Percentiles rank a stretch among this genome's conserved stretches.
Evolutionary conservation across 2,888 invertebrate genomes (phyloP).

Genomic region (Sabatieria punctata): DNA sequence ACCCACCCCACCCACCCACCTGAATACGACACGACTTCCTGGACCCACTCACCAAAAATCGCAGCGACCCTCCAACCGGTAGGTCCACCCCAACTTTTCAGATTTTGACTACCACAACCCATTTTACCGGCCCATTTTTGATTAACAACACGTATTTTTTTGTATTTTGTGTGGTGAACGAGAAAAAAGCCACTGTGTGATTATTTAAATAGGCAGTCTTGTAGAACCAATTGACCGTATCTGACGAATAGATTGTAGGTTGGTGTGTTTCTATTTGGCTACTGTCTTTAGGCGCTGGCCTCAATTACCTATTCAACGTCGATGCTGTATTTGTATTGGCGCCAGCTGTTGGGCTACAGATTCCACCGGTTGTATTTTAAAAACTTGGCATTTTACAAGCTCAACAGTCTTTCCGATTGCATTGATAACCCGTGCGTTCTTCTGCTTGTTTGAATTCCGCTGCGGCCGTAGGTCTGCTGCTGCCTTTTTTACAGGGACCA

Average conservation of each 20-base stretch:
- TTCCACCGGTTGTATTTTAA: conserved; percentile 40
- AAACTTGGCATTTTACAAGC: conserved; percentile 38
- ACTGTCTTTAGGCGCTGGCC: conserved; percentile 34
- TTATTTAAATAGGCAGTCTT: too few species aligned
- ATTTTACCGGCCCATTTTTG: too few species aligned
- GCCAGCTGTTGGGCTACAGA: conserved; percentile 34
- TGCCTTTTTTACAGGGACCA: conserved; percentile 6
- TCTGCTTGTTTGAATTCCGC: not conserved
- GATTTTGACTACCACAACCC: too few species aligned
- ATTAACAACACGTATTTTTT: too few species aligned
- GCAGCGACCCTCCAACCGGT: too few species aligned
- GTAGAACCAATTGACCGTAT: too few species aligned
- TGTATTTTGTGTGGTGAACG: too few species aligned
- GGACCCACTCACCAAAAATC: too few species aligned
- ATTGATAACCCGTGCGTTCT: conserved; percentile 41
- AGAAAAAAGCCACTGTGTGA: too few species aligned
- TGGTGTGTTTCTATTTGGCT: conserved; percentile 1
- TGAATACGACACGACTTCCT: too few species aligned
- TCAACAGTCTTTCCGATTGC: conserved; percentile 34
- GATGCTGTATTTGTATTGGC: conserved; percentile 38
- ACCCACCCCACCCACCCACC: too few species aligned
- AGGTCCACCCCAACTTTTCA: too few species aligned
- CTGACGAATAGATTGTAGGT: not conserved
- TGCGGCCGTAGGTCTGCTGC: not conserved
- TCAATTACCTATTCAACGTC: conserved; percentile 35